Evolutionary conservation across 2,113 vertebrate species (phyloP), one percentile per base, ranked within the genome.

Genomic region (Pyxicephalus adspersus): DNA sequence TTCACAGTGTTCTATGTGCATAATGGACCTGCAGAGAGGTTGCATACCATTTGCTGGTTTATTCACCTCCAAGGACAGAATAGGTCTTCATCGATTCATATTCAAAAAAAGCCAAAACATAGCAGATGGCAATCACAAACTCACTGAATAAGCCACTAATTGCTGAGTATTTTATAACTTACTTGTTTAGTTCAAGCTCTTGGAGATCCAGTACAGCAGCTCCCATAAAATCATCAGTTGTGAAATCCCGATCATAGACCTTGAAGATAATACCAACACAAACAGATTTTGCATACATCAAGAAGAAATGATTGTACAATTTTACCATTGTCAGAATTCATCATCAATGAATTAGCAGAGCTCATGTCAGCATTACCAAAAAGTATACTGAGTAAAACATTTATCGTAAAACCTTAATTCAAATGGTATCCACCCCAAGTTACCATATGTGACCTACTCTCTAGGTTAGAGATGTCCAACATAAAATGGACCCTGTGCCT

Each of bases 141-240:
- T 13, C 11, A 45, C 38, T 13, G n/a, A 25, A 15, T 23, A 19
- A 57, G 17, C 55, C 20, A 20, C 55, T 57, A 11, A 6, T n/a
- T n/a, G n/a, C n/a, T 23, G n/a, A 23, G 2, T 11, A 11, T 25
- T 25, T 61, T 15, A 13, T 0, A 6, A 75, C 80, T 45, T 89
- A 98, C 97, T 93, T 97, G 89, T 97, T 94, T 58, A 98, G 85
- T 23, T 96, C 94, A 60, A 99, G 91, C 60, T 94, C 90, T 31
- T 84, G 83, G 28, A 99, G 85, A 0, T 38, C 5, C 76, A 98
- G 86, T 34, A 77, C 85, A 9, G 93, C 88, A 0, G 96, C 95
- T 2, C 98, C 97, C 97, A 99, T 98, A 89, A 98, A 99, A 78
- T 98, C 96, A 68, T 96, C 96, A 0, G 91, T 89, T 2, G 96